Evolutionary conservation across 2,888 invertebrate species (phyloP).

Genomic region (Incurvaria masculella): DNA sequence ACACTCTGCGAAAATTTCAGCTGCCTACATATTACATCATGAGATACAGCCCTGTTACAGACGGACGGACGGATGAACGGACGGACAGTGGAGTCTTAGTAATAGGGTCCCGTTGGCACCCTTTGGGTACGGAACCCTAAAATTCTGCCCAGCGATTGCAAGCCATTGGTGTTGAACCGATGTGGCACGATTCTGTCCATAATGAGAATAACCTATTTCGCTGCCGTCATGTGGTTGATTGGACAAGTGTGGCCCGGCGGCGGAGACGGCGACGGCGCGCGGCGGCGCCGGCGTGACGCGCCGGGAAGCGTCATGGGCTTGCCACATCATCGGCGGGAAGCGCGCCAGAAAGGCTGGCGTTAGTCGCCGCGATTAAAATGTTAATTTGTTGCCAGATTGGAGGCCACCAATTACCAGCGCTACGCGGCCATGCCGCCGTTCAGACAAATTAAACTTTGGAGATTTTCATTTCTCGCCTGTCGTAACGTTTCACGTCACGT

Average conservation of each 20-base stretch:
- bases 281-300: too few species aligned
- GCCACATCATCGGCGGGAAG: conserved; percentile 22
- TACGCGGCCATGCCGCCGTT: neutral
- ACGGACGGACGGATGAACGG: too few species aligned
- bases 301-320: conserved; percentile 26
- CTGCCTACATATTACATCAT: too few species aligned
- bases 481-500: neutral
- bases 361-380: conserved; percentile 43
- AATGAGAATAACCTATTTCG: conserved; percentile 46
- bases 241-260: conserved; percentile 14
- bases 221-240: conserved; percentile 39
- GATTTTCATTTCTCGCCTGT: neutral
- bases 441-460: neutral
- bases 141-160: conserved; percentile 14
- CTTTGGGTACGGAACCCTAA: conserved; percentile 16
- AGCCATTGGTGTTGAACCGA: conserved; percentile 6
- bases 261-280: neutral
- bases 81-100: too few species aligned
- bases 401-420: neutral
- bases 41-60: too few species aligned
- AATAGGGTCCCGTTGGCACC: too few species aligned
- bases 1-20: too few species aligned
- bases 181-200: too few species aligned
- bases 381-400: conserved; percentile 27
- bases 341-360: conserved; percentile 28